Conservation (phyloP, 2,113 vertebrate species). For the Neoarius graeffei region DNA sequence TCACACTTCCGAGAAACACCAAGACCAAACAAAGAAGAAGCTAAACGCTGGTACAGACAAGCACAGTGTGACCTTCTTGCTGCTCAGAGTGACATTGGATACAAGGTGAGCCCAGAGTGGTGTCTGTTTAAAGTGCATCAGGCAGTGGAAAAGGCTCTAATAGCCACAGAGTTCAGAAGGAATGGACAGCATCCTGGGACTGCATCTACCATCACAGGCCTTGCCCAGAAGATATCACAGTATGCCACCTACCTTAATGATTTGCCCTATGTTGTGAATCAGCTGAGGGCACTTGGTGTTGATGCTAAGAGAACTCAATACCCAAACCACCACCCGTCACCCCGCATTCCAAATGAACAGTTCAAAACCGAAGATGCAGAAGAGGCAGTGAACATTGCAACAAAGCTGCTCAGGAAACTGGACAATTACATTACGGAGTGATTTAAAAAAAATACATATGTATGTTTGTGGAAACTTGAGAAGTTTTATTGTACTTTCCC, state of each 20-base stretch:
- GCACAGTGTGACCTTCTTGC: constrained; percentile 75
- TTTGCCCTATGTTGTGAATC: constrained; percentile 59
- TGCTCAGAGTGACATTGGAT: constrained; percentile 61
- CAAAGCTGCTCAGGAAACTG: constrained; percentile 60
- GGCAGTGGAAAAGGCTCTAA: constrained; percentile 77
- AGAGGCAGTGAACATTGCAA: constrained; percentile 61
- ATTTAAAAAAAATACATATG: not conserved
- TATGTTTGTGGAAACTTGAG: not conserved
- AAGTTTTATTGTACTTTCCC: not conserved
- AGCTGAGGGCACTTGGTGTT: constrained; percentile 65
- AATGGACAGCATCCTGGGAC: constrained; percentile 48
- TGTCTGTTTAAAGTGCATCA: constrained; percentile 79
- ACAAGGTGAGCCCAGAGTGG: constrained; percentile 70
- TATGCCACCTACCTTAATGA: constrained; percentile 57
- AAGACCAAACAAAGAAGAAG: constrained; percentile 69
- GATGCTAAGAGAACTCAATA: constrained; percentile 77
- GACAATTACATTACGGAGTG: constrained; percentile 58
- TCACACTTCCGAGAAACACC: constrained; percentile 55
- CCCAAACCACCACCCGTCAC: constrained; percentile 66
- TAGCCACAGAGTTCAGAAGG: constrained; percentile 67
- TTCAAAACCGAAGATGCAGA: constrained; percentile 62
- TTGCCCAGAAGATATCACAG: constrained; percentile 60
- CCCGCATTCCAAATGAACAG: constrained; percentile 70
- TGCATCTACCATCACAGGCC: constrained; percentile 56
- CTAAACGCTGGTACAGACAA: constrained; percentile 75